Evolutionary conservation across 2,113 vertebrate genomes (phyloP).

Genomic region (Mirza zaza): DNA sequence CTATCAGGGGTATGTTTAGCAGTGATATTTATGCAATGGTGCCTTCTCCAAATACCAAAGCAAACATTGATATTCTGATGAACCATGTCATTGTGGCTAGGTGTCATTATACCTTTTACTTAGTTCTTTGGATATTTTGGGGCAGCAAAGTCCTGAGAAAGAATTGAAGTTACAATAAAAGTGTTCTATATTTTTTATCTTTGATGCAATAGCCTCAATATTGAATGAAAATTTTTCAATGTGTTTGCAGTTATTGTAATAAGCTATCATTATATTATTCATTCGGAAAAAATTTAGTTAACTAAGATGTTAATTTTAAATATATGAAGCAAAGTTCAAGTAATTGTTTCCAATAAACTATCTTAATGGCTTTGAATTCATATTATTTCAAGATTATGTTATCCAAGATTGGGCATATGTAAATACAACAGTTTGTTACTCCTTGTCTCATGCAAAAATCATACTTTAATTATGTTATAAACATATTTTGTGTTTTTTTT

Average conservation of each 20-base stretch:
- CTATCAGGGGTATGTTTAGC: background rate
- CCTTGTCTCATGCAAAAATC: background rate
- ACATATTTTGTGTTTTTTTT: background rate
- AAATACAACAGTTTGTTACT: background rate
- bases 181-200: background rate
- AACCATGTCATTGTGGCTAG: too few relatives aligned
- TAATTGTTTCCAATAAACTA: background rate
- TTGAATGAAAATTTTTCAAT: background rate
- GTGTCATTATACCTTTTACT: background rate
- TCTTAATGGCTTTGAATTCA: background rate
- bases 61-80: background rate
- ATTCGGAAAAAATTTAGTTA: background rate
- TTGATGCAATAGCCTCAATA: background rate
- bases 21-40: background rate
- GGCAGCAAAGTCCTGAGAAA: background rate
- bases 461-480: background rate
- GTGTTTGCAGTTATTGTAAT: background rate
- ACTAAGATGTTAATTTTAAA: background rate
- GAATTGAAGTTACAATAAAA: background rate
- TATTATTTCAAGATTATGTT: conserved; percentile 30
- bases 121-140: background rate
- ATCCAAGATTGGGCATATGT: background rate
- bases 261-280: background rate
- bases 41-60: background rate
- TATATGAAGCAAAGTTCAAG: background rate